A percentile compares a stretch with the other conserved stretches of the same genome.
Conservation (phyloP, 2,113 vertebrate genomes). For the Aramus guarauna region DNA sequence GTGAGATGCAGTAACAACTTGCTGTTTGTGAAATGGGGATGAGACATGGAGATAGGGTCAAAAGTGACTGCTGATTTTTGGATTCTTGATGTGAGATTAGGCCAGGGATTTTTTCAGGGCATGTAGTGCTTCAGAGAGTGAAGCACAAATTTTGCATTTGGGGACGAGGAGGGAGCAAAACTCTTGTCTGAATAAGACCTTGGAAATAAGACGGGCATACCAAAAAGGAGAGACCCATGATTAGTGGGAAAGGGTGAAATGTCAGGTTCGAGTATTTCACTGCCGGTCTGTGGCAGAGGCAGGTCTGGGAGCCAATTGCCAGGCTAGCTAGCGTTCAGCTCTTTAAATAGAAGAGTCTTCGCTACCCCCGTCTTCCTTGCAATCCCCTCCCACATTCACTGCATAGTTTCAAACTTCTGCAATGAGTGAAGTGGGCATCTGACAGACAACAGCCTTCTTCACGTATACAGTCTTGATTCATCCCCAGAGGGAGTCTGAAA, state of each 20-base stretch:
- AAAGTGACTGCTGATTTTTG: not conserved
- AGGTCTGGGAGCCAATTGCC: not conserved
- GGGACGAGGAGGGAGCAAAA: not conserved
- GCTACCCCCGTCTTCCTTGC: not conserved
- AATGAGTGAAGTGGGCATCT: slow-evolving; percentile 56
- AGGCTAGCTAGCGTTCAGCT: not conserved
- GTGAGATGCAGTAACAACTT: not conserved
- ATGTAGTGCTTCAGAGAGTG: not conserved
- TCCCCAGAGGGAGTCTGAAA: not conserved
- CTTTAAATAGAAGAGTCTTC: slow-evolving; percentile 50
- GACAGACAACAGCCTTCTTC: slow-evolving; percentile 26
- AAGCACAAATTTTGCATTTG: not conserved
- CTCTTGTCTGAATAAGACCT: not conserved
- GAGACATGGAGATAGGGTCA: not conserved
- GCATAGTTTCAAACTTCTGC: slow-evolving; percentile 49
- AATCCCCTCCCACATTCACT: slow-evolving; percentile 48
- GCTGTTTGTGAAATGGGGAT: not conserved
- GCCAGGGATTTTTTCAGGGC: not conserved
- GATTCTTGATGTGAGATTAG: not conserved
- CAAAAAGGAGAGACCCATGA: not conserved
- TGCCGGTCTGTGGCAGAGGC: not conserved
- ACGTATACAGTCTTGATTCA: not conserved
- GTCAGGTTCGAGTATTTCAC: not conserved
- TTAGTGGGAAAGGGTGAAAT: not conserved
- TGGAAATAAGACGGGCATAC: not conserved